Evolutionary conservation across 2,113 vertebrate genomes (phyloP).

Genomic region (Hippocampus zosterae): DNA sequence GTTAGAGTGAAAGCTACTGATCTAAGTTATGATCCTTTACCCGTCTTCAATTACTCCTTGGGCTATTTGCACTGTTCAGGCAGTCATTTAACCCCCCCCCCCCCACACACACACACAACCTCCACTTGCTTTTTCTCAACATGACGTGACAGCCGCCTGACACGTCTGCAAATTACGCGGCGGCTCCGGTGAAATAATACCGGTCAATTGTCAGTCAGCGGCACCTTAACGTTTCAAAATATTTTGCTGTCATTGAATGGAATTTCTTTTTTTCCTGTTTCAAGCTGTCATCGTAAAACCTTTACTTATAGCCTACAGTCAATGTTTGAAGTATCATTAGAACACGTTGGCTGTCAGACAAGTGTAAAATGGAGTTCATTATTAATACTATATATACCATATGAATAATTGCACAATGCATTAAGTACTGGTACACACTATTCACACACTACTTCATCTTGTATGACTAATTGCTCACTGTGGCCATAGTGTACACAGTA

Average conservation of each 20-base stretch:
- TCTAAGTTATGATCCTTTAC: conserved; percentile 50
- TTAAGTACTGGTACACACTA: too few relatives aligned
- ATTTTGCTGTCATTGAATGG: background rate
- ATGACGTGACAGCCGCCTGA: conserved; percentile 3
- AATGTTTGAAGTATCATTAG: background rate
- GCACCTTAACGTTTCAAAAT: background rate
- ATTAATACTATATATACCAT: background rate
- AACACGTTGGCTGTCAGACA: background rate
- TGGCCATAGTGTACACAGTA: too few relatives aligned
- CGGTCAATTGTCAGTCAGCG: background rate
- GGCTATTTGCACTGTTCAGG: conserved; percentile 18
- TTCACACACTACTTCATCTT: too few relatives aligned
- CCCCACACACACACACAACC: too few relatives aligned
- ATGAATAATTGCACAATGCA: too few relatives aligned
- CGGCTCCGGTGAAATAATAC: background rate
- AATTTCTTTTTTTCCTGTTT: background rate
- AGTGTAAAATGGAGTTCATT: background rate
- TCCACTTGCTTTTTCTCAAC: conserved; percentile 1
- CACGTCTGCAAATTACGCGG: background rate
- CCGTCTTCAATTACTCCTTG: conserved; percentile 49
- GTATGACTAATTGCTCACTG: too few relatives aligned
- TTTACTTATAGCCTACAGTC: background rate
- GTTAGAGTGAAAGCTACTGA: conserved; percentile 56
- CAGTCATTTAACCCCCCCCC: conserved; percentile 15
- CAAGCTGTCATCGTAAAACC: background rate